Evolutionary conservation across 2,113 vertebrate species (phyloP), one percentile per base, ranked within the genome.

Genomic region (Campylorhamphus procurvoides): DNA sequence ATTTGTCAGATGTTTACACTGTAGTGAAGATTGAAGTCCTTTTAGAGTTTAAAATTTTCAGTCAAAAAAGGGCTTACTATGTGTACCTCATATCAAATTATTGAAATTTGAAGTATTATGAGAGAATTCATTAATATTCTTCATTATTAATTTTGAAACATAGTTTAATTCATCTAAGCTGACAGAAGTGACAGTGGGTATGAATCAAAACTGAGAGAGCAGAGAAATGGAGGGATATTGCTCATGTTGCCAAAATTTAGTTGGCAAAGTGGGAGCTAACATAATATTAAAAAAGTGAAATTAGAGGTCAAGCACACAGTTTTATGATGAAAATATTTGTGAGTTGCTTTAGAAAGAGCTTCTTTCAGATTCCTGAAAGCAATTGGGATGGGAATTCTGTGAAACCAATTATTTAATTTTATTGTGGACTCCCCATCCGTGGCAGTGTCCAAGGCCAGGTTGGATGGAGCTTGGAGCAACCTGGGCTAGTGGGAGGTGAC

Each of bases 81-180:
- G 4, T 24, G 31, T 29, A 23, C 8, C 4, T 84, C 3, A 7
- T 74, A 22, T 69, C 18, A 39, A 22, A 35, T 42, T 52, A 35
- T 14, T 80, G 19, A 31, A 39, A 58, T 29, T 44, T 77, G 29
- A 39, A 50, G 16, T 58, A 17, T 31, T 68, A 17, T 42, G n/a
- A 37, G 23, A 47, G 3, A 83, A 31, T 47, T 79, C 12, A 60
- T 72, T 76, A 58, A 20, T 18, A 27, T 44, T 75, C n/a, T 67
- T 77, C 29, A 27, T 91, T 93, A 68, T 28, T 12, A 78, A 0
- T 33, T 80, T 56, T 88, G 69, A 25, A 60, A 20, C 22, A 68
- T 31, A 28, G 40, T 81, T 82, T 82, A 73, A 67, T 55, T 80
- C 46, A 68, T 68, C 87, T 95, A 96, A 85, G 92, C 94, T 85